phyloP scores from a whole-genome alignment of 2,797 vertebrate genomes.

The Mormyrops boulengeri region DNA sequence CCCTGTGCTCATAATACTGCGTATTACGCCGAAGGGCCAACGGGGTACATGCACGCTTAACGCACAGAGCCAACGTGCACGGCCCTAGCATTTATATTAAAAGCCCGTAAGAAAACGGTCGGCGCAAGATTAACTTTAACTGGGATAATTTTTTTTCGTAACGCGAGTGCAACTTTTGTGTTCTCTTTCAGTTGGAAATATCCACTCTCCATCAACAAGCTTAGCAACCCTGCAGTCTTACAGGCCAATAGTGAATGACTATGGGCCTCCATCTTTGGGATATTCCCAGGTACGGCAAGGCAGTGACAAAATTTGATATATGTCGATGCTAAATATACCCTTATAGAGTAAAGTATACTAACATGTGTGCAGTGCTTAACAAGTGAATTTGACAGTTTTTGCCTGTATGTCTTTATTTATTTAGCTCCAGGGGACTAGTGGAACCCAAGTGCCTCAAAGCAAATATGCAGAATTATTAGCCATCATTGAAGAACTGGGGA shows the following conservation, averaged over 20 bases:
- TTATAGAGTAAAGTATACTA: background rate
- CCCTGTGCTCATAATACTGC: conserved; percentile 34
- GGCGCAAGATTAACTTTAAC: background rate
- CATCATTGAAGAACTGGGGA: conserved; percentile 95
- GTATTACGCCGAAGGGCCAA: background rate
- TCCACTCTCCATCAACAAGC: conserved; percentile 83
- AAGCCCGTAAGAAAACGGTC: background rate
- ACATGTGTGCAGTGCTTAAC: background rate
- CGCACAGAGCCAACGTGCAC: background rate
- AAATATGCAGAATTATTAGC: conserved; percentile 96
- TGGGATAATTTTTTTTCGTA: background rate
- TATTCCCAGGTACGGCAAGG: conserved; percentile 75
- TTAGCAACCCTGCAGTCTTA: conserved; percentile 80
- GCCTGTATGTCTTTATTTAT: background rate
- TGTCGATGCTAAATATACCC: background rate
- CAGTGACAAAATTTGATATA: background rate
- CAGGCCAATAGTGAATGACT: conserved; percentile 91
- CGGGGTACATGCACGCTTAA: background rate
- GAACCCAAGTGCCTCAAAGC: conserved; percentile 91
- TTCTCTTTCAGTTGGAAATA: conserved; percentile 64
- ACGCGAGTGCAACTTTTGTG: background rate
- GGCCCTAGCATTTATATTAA: background rate
- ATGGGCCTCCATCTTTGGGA: conserved; percentile 89
- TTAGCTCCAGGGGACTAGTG: conserved; percentile 71
- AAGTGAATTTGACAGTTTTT: background rate